phyloP scores from a whole-genome alignment of 2,797 vertebrate genomes.

The Coregonus suidteri region DNA sequence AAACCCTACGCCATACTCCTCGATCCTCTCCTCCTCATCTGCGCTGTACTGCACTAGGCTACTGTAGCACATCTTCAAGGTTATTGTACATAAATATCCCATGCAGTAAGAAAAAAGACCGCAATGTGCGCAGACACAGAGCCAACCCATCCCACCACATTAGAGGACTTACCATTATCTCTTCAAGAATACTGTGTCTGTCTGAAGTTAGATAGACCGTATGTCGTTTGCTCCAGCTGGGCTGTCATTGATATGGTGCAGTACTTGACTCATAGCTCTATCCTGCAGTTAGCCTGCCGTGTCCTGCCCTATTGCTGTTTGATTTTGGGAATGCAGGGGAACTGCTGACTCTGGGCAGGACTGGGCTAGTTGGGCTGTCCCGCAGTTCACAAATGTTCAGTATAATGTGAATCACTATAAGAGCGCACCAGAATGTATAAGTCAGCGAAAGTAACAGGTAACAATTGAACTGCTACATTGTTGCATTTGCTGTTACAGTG shows the following conservation, averaged over 20 bases:
- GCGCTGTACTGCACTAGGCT: slow-evolving; percentile 39
- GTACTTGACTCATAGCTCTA: slow-evolving; percentile 34
- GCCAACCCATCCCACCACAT: slow-evolving; percentile 42
- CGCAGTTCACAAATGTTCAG: slow-evolving; percentile 31
- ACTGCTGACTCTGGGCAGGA: slow-evolving; percentile 39
- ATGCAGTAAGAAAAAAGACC: slow-evolving; percentile 42
- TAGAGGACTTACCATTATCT: slow-evolving; percentile 76
- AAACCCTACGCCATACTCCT: not conserved
- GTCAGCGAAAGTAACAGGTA: slow-evolving; percentile 16
- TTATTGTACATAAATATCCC: slow-evolving; percentile 49
- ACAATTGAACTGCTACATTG: not conserved
- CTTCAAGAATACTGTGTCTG: slow-evolving; percentile 47
- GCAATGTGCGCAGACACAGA: slow-evolving; percentile 34
- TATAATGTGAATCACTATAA: not conserved
- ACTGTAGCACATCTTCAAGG: slow-evolving; percentile 47
- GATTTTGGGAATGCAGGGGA: slow-evolving; percentile 65
- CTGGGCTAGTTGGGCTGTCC: slow-evolving; percentile 42
- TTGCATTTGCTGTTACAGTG: not conserved
- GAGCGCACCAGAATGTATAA: not conserved
- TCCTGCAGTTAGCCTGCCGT: slow-evolving; percentile 26
- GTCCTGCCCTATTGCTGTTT: slow-evolving; percentile 60
- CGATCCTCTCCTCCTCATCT: slow-evolving; percentile 18
- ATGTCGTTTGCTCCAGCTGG: slow-evolving; percentile 30
- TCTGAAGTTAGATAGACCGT: slow-evolving; percentile 52
- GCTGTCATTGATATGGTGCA: slow-evolving; percentile 56